phyloP scores from a whole-genome alignment of 2,888 invertebrate genomes.

The Beris morrisii region DNA sequence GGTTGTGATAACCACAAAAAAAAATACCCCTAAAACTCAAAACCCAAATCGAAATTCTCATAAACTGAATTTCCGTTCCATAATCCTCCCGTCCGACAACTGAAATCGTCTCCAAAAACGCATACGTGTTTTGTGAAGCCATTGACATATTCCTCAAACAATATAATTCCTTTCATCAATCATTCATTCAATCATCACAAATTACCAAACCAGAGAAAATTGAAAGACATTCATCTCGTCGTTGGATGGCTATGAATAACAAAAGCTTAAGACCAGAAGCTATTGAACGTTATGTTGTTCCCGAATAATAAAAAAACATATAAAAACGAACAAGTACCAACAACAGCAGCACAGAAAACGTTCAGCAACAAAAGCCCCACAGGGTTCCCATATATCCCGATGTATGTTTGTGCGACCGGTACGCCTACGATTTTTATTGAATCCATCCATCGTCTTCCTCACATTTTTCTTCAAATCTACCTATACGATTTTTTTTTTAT shows the following conservation, averaged over 20 bases:
- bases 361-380: not conserved
- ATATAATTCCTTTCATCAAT: slow-evolving; percentile 34
- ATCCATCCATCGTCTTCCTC: not conserved
- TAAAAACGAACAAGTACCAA: not conserved
- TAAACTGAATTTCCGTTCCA: too few species aligned
- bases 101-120: too few species aligned
- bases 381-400: not conserved
- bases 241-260: not conserved
- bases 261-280: slow-evolving; percentile 35
- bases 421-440: not conserved
- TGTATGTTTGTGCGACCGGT: not conserved
- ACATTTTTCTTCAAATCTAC: not conserved
- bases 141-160: too few species aligned
- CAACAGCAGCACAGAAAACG: not conserved
- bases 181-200: slow-evolving; percentile 37
- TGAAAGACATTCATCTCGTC: too few species aligned
- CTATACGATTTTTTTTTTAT: slow-evolving; percentile 4
- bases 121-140: too few species aligned
- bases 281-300: slow-evolving; percentile 29
- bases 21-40: too few species aligned
- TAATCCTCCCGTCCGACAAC: too few species aligned
- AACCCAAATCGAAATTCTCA: too few species aligned
- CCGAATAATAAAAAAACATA: not conserved
- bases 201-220: slow-evolving; percentile 26
- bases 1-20: too few species aligned